A percentile compares a stretch with the other conserved stretches of the same genome.
Evolutionary conservation across 2,113 vertebrate genomes (phyloP).

Genomic region (Paramormyrops kingsleyae): DNA sequence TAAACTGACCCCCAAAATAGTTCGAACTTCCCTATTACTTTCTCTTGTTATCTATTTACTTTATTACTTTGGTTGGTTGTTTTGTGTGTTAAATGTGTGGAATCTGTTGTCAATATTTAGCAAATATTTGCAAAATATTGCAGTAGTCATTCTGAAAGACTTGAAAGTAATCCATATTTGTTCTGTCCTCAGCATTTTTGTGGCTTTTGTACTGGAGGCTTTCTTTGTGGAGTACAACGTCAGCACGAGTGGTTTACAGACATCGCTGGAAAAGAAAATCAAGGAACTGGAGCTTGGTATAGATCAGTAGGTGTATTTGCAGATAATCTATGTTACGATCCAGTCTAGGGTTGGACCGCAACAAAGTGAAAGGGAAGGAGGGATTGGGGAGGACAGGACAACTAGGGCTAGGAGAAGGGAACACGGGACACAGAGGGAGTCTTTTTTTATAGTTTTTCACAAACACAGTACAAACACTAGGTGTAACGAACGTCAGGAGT

Average conservation of each 20-base stretch:
- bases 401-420: too few species aligned
- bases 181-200: slow-evolving; percentile 72
- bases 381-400: too few species aligned
- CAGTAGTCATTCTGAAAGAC: neutral
- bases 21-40: neutral
- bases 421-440: too few species aligned
- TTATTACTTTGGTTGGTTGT: neutral
- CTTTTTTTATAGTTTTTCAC: too few species aligned
- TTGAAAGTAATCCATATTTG: neutral
- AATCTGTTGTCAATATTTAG: neutral
- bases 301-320: slow-evolving; percentile 65
- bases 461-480: too few species aligned
- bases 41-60: neutral
- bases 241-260: slow-evolving; percentile 84
- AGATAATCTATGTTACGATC: neutral
- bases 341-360: too few species aligned
- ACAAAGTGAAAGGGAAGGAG: too few species aligned
- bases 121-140: neutral
- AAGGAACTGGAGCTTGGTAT: slow-evolving; percentile 80
- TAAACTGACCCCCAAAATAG: neutral
- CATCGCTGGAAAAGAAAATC: slow-evolving; percentile 85
- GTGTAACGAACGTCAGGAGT: too few species aligned
- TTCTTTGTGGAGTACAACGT: slow-evolving; percentile 89
- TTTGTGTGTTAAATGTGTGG: neutral
- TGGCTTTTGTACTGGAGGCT: slow-evolving; percentile 86